Base-by-base conservation (phyloP, 2,888 invertebrate genomes). In the Apoda limacodes region DNA sequence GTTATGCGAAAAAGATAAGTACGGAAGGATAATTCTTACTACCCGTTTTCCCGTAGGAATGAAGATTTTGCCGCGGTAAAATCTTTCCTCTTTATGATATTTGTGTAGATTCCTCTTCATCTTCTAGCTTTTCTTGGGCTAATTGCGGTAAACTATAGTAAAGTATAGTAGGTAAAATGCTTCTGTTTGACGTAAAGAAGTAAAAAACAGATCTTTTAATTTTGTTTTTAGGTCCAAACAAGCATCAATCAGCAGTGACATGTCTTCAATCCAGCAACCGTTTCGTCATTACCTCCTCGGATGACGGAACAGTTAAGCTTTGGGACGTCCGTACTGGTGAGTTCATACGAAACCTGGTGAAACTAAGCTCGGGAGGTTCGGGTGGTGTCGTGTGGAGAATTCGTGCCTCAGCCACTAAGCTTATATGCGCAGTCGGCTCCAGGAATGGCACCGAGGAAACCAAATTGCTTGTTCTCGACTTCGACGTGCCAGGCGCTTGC, bases 381-480 rank as follows among this genome's bases (percentile, higher is more conserved):
- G 99, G 99, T 2, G 99, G 98, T 25, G 99, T 99, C 11, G 98
- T 99, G 9, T 99, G 99, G 99, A 87, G 98, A 26, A 96, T 99
- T 42, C 75, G 85, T 11, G 96, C 98, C 30, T 96, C 93, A 52
- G 92, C 96, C 58, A 98, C 98, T 11, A 96, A 97, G 70, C 85
- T 99, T 40, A 95, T 98, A 28, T 99, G 98, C 74, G 99, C 99
- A 3, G 98, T 98, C 10, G 99, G 99, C 34, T 98, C 97, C 44
- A 88, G 99, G 20, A 99, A 98, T 62, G 98, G 98, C 33, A 98
- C 98, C 4, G 99, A 99, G 78, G 98, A 98, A 75, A 99, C 99
- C 5, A 99, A 99, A 71, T 86, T 99, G 17, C 87, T 99, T 53
- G 96, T 99, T 20, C 84, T 99, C 45, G 96, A 99, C 80, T 99